A percentile compares a stretch with the other conserved stretches of the same genome.
These are phyloP conservation scores for Hirtodrosophila confusa DNA, from an alignment of 2,888 invertebrate species.

Conservation along the genomic window DNA sequence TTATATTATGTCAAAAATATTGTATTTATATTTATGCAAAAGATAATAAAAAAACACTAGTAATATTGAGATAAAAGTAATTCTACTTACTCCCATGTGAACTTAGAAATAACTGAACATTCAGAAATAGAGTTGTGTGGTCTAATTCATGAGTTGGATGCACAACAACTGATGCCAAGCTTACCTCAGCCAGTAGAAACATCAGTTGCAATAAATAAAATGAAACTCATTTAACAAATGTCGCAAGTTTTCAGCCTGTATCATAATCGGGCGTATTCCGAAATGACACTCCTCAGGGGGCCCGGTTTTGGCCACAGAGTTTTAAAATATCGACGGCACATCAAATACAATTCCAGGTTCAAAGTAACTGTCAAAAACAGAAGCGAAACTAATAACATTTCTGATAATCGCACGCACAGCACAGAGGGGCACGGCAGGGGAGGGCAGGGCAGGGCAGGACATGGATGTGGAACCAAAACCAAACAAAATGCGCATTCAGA, in stretches of 20 bases:
- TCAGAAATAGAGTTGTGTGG: too few relatives aligned
- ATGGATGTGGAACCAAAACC: not conserved
- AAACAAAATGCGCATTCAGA: constrained; percentile 50
- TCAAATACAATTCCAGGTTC: constrained; percentile 42
- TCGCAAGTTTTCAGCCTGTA: constrained; percentile 17
- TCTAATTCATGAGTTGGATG: too few relatives aligned
- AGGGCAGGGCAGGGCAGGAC: too few relatives aligned
- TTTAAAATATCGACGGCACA: constrained; percentile 27
- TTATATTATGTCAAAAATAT: too few relatives aligned
- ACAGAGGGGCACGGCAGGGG: not conserved
- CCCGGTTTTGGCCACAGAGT: constrained; percentile 6
- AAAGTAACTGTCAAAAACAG: constrained; percentile 68
- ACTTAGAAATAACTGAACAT: too few relatives aligned
- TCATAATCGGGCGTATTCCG: constrained; percentile 2
- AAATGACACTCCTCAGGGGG: constrained; percentile 22
- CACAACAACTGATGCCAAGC: too few relatives aligned
- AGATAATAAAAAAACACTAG: too few relatives aligned
- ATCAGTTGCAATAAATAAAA: constrained; percentile 16
- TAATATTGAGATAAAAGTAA: too few relatives aligned
- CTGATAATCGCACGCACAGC: constrained; percentile 57
- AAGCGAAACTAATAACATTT: constrained; percentile 66
- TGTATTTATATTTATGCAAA: too few relatives aligned
- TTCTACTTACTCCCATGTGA: too few relatives aligned
- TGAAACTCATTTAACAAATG: constrained; percentile 48
- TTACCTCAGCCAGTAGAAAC: too few relatives aligned